Percentiles rank a stretch among this genome's conserved stretches.
Evolutionary conservation across 2,113 vertebrate genomes (phyloP).

Genomic region (Dromiciops gliroides): DNA sequence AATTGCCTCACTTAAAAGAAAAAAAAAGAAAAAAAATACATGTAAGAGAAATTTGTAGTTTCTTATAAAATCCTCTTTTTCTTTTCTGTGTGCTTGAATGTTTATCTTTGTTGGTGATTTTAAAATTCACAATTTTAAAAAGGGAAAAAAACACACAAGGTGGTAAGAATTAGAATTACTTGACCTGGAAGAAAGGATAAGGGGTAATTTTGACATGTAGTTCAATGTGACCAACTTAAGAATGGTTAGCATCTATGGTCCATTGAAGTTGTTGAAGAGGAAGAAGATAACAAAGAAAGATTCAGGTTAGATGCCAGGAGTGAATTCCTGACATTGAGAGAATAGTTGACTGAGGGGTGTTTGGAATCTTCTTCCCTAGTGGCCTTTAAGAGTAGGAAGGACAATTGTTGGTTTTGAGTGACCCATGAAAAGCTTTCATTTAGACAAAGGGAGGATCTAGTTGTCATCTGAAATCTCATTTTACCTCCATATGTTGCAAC

Average conservation of each 20-base stretch:
- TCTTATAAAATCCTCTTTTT: neutral
- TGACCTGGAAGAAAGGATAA: conserved; percentile 24
- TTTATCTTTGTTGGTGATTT: neutral
- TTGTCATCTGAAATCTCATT: neutral
- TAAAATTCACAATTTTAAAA: neutral
- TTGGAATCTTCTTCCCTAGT: neutral
- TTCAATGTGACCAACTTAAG: neutral
- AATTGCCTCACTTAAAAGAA: too few relatives aligned
- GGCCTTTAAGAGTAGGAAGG: conserved; percentile 45
- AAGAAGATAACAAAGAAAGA: conserved; percentile 56
- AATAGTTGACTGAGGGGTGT: conserved; percentile 44
- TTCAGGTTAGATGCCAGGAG: conserved; percentile 51
- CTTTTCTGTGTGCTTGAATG: neutral
- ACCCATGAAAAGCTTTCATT: neutral
- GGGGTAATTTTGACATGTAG: neutral
- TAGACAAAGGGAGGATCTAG: neutral
- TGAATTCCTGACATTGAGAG: conserved; percentile 42
- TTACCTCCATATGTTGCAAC: neutral
- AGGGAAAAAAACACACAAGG: neutral
- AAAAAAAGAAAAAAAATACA: neutral
- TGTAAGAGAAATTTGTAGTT: neutral
- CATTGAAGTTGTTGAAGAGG: neutral
- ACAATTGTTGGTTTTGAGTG: conserved; percentile 24
- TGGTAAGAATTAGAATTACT: neutral
- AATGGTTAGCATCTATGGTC: conserved; percentile 28